These are phyloP conservation scores for Boloria selene DNA, from an alignment of 2,888 invertebrate genomes.

Conservation along the genomic window DNA sequence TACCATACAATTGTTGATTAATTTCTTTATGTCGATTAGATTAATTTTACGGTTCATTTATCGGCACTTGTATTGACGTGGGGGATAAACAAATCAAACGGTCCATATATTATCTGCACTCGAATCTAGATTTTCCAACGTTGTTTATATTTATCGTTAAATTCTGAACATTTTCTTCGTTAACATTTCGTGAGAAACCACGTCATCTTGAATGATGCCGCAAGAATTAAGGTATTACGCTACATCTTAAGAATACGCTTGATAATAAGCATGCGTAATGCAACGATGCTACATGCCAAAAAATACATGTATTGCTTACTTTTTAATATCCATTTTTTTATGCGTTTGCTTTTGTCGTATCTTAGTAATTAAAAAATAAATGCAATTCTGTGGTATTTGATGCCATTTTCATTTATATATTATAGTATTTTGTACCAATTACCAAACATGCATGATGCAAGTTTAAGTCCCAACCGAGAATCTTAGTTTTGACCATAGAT, in stretches of 20 bases:
- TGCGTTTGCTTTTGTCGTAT: background rate
- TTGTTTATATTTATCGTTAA: background rate
- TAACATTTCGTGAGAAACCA: background rate
- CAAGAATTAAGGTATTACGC: constrained; percentile 7
- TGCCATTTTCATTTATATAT: too few relatives aligned
- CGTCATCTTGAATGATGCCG: background rate
- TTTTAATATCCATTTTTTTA: background rate
- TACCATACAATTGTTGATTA: constrained; percentile 12
- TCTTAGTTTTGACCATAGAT: too few relatives aligned
- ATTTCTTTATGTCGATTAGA: constrained; percentile 35
- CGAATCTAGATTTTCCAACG: background rate
- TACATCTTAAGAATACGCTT: constrained; percentile 3
- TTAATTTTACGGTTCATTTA: constrained; percentile 41
- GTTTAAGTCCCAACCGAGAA: too few relatives aligned
- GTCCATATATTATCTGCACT: background rate
- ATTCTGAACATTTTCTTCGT: too few relatives aligned
- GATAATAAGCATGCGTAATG: constrained; percentile 1
- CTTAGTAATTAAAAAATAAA: background rate
- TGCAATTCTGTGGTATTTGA: too few relatives aligned
- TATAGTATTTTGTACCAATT: too few relatives aligned
- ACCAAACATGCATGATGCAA: too few relatives aligned
- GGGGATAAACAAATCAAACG: background rate
- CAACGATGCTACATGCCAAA: background rate
- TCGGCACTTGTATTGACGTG: background rate
- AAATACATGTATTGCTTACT: background rate